phyloP scores from a whole-genome alignment of 2,113 vertebrate species.

The Phyllostomus discolor region DNA sequence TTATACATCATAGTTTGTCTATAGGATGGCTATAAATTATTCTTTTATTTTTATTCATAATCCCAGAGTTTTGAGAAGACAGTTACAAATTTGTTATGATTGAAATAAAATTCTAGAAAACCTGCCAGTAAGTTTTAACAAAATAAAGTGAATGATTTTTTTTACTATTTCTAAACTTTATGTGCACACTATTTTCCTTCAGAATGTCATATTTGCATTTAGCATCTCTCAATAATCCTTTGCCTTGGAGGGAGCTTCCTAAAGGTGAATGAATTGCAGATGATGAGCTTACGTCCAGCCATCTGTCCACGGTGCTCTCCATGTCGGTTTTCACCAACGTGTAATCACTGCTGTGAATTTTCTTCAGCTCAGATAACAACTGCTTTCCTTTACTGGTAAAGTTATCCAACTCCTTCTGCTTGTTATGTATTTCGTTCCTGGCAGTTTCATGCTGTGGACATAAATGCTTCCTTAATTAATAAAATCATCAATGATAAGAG shows the following conservation, averaged over 20 bases:
- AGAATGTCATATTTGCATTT: not conserved
- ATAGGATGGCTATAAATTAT: not conserved
- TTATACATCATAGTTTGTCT: not conserved
- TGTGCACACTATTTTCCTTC: not conserved
- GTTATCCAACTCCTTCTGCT: conserved; percentile 89
- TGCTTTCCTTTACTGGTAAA: conserved; percentile 92
- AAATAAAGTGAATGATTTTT: not conserved
- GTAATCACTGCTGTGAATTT: conserved; percentile 82
- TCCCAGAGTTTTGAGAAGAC: not conserved
- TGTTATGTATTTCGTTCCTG: conserved; percentile 85
- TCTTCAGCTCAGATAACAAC: conserved; percentile 88
- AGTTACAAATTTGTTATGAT: not conserved
- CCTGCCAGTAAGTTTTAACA: not conserved
- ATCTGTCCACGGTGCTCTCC: conserved; percentile 88
- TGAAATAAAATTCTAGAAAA: not conserved
- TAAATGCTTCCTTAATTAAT: conserved; percentile 71
- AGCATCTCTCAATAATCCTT: not conserved
- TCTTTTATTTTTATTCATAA: not conserved
- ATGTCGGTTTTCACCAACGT: conserved; percentile 84
- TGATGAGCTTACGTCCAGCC: conserved; percentile 89
- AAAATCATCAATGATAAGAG: not conserved
- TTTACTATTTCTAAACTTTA: not conserved
- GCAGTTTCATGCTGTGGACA: conserved; percentile 87
- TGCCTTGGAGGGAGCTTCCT: not conserved
- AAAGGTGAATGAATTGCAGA: not conserved